Percentiles rank a stretch among this genome's conserved stretches.
These are phyloP conservation scores for Bubo bubo DNA, from an alignment of 2,113 vertebrate genomes.

Conservation along the genomic window DNA sequence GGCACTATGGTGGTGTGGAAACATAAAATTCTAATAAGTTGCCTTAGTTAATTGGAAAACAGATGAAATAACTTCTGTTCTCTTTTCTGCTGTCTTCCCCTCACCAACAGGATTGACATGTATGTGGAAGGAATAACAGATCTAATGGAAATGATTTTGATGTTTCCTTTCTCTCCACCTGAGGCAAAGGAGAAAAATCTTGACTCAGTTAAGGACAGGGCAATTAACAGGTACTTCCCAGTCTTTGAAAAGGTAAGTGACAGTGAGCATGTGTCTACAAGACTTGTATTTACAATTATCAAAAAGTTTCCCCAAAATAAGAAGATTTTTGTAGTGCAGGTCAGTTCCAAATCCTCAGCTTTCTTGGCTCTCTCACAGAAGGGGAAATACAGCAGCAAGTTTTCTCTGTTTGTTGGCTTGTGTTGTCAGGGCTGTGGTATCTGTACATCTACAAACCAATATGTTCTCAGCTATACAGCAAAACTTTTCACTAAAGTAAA, in stretches of 20 bases:
- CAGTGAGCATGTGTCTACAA: not conserved
- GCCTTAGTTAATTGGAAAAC: not conserved
- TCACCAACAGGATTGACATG: constrained; percentile 83
- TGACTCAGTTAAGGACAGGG: constrained; percentile 71
- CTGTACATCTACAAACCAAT: not conserved
- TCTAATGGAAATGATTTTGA: constrained; percentile 81
- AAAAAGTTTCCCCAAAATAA: not conserved
- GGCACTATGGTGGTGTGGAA: not conserved
- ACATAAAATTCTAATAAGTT: not conserved
- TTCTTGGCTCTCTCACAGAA: not conserved
- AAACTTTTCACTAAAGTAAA: not conserved
- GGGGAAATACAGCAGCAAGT: not conserved
- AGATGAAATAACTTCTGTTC: not conserved
- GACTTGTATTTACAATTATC: not conserved
- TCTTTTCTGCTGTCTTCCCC: not conserved
- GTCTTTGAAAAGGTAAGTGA: constrained; percentile 87
- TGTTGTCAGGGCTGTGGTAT: not conserved
- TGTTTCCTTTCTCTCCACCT: constrained; percentile 68
- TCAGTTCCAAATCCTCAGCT: not conserved
- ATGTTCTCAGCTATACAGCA: not conserved
- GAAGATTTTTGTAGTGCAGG: not conserved
- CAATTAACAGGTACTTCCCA: constrained; percentile 81
- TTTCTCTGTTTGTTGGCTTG: not conserved
- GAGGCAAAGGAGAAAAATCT: constrained; percentile 73
- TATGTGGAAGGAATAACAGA: constrained; percentile 85